A percentile compares a stretch with the other conserved stretches of the same genome.
These are phyloP conservation scores for Portevinia maculata DNA, from an alignment of 2,888 invertebrate genomes.

Conservation along the genomic window DNA sequence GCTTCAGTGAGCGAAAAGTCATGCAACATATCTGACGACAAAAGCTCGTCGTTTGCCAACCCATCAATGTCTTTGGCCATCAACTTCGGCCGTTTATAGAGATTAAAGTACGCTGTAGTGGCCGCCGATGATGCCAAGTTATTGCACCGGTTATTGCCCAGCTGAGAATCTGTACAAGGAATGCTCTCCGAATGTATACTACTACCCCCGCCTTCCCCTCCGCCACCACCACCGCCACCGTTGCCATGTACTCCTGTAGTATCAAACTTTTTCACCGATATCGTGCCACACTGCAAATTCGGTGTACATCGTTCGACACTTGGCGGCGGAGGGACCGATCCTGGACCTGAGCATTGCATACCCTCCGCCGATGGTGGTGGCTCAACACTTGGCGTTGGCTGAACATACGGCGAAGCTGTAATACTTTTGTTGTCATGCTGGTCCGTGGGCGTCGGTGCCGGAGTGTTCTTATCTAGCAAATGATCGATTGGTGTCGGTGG, in stretches of 20 bases:
- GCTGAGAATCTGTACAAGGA: constrained; percentile 65
- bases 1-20: constrained; percentile 93
- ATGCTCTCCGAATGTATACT: constrained; percentile 62
- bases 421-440: constrained; percentile 83
- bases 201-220: constrained; percentile 24
- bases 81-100: constrained; percentile 90
- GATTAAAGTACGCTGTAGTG: constrained; percentile 79
- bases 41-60: constrained; percentile 91
- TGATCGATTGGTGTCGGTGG: constrained; percentile 83
- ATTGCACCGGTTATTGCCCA: constrained; percentile 61
- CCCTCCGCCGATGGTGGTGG: constrained; percentile 80
- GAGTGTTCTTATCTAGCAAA: constrained; percentile 82
- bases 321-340: constrained; percentile 79
- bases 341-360: constrained; percentile 76
- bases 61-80: constrained; percentile 91
- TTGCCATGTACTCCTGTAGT: constrained; percentile 40
- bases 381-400: constrained; percentile 81
- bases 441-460: constrained; percentile 82
- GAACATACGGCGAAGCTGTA: constrained; percentile 82
- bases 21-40: constrained; percentile 91
- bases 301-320: constrained; percentile 78
- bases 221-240: constrained; percentile 28
- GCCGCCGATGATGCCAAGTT: constrained; percentile 75
- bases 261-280: constrained; percentile 80
- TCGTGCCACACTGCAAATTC: constrained; percentile 78